Conservation (phyloP, 1,140 invertebrate species). For the Zeugodacus cucurbitae region DNA sequence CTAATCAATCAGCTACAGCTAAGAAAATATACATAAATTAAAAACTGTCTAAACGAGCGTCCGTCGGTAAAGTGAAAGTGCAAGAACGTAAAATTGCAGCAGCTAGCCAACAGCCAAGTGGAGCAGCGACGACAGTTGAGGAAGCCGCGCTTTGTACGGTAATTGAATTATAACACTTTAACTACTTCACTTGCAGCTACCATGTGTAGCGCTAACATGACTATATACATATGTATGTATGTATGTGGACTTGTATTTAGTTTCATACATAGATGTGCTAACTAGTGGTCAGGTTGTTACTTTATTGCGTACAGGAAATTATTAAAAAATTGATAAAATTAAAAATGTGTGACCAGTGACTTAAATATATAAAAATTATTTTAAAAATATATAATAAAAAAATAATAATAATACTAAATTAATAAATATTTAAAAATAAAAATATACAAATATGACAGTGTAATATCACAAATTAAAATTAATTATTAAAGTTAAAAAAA, state of each 20-base stretch:
- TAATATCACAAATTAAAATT: no score
- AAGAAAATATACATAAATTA: not conserved
- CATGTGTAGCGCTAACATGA: no score
- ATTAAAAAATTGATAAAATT: not conserved
- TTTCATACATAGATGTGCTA: not conserved
- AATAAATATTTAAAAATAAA: no score
- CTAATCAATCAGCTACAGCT: not conserved
- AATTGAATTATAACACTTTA: slow-evolving; percentile 25
- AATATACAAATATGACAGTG: no score
- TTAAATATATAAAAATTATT: no score
- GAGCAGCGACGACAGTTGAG: not conserved
- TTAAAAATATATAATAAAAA: no score
- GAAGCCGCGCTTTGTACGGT: slow-evolving; percentile 7
- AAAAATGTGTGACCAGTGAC: not conserved
- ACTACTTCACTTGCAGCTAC: not conserved
- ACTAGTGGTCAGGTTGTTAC: not conserved
- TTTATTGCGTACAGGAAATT: not conserved
- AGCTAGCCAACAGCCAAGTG: not conserved
- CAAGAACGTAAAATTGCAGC: not conserved
- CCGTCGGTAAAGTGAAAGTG: slow-evolving; percentile 34
- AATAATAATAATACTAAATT: no score
- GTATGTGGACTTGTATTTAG: not conserved
- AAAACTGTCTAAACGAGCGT: not conserved
- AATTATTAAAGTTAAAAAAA: no score
- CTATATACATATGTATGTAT: not conserved